Percentiles rank a stretch among this genome's conserved stretches.
Evolutionary conservation across 2,888 invertebrate genomes (phyloP).

Genomic region (Ectemnius cavifrons): DNA sequence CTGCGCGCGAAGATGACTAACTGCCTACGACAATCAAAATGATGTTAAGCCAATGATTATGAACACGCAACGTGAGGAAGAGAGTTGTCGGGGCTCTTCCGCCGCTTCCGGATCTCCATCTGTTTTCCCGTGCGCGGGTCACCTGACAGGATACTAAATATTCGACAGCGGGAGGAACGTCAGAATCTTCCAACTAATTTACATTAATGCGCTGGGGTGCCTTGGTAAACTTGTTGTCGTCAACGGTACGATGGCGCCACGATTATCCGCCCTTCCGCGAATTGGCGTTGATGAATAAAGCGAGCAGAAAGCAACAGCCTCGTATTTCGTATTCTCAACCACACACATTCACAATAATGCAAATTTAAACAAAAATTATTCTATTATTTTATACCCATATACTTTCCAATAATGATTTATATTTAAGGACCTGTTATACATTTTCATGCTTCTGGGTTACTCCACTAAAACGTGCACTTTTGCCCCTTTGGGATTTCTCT

Average conservation of each 20-base stretch:
- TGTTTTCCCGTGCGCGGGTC: background rate
- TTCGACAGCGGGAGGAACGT: constrained; percentile 26
- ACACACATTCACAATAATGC: no score
- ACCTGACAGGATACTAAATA: constrained; percentile 29
- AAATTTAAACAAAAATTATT: no score
- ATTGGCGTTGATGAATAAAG: constrained; percentile 29
- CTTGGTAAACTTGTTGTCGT: constrained; percentile 26
- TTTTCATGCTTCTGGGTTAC: no score
- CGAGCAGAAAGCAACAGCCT: background rate
- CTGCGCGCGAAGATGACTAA: background rate
- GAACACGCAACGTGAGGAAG: no score
- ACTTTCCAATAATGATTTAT: no score
- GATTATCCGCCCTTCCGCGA: constrained; percentile 29
- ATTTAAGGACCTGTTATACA: no score
- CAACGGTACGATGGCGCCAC: constrained; percentile 26
- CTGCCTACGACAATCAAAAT: background rate
- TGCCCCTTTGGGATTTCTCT: no score
- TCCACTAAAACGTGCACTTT: no score
- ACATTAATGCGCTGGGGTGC: constrained; percentile 54
- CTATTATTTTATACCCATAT: no score
- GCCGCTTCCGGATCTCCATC: no score
- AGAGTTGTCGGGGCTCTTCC: no score
- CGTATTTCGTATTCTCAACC: no score
- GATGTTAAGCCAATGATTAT: background rate
- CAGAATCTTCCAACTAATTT: constrained; percentile 55